Base-by-base conservation (phyloP, 2,888 invertebrate genomes). In the Drosophila borborema region DNA sequence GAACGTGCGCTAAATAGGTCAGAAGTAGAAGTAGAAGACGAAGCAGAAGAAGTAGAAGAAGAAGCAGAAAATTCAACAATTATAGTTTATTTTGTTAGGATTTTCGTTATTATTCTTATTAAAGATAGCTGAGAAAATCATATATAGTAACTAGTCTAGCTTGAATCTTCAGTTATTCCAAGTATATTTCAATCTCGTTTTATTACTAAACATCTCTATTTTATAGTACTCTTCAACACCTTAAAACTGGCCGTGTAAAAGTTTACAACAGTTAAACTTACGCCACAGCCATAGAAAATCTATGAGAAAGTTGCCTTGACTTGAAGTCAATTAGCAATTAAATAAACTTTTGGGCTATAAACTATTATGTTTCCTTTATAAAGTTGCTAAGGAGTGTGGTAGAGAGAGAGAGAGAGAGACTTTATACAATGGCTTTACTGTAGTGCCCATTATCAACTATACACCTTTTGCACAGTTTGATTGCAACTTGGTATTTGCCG, bases 401-500 rank as follows among this genome's bases (percentile, higher is more conserved):
- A 12, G 46, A 14, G 46, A 1, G 23, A 8, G 45, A 20, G 45
- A 20, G 23, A 46, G 23, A 6, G 48, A 14, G 18, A 38, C 23
- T 53, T 60, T 46, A 7, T 76, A 64, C 59, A 41, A 48, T 61
- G 62, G 49, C 28, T 63, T 78, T 4, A 71, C 74, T 74, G 61
- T 74, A 73, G 31, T 49, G 23, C 14, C 61, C 53, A 41, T 41
- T 31, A 56, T 64, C 49, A 56, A 73, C 46, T 49, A 49, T 41
- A 41, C 55, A 45, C 43, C 31, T 54, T 54, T 63, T 60, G 46
- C 58, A 41, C 38, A 20, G 48, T 58, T 67, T 60, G 61, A 58
- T 64, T 69, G 48, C 38, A 58, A 45, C 43, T 73, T 70, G 64
- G 64, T 20, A 60, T 75, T 66, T 75, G 72, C 60, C 61, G 72